Base-by-base conservation (phyloP, 2,113 vertebrate genomes). In the Ceyx melanurus region DNA sequence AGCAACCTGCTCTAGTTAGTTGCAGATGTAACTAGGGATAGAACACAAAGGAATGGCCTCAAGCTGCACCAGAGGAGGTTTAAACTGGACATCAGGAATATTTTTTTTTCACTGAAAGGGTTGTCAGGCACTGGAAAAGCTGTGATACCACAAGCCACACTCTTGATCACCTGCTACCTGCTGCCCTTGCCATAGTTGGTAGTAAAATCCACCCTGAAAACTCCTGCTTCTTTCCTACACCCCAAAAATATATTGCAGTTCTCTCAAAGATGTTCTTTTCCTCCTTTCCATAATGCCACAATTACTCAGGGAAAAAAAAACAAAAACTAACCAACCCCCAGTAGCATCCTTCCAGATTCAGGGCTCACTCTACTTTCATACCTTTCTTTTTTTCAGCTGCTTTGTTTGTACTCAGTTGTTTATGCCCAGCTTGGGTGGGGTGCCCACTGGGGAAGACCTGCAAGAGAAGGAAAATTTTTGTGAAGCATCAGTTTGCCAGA, bases 301-400 rank as follows among this genome's bases (percentile, higher is more conserved):
- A 15, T 35, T 20, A 50, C 3, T 45, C 42, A 40, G 35, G 18
- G 26, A 21, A 48, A 77, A 70, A 46, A 5, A 51, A 26, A 48
- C 21, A 22, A 5, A 9, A 5, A 9, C 9, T 11, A 22, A 11
- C 10, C 21, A 48, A 21, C 48, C 22, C 48, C 8, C 23, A 90
- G 45, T 17, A 70, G 6, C 3, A 6, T 37, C 37, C 11, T 62
- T 62, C 53, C 50, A 79, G 57, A 5, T 43, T 18, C 5, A 60
- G 20, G 33, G 21, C 21, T 53, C 20, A 6, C 23, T 11, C 50
- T 64, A 8, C 22, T 79, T 74, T 56, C 95, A 71, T 95, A 98
- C 98, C 98, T 97, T 96, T 97, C 50, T 94, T 95, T 79, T 96
- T 97, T 33, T 93, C 92, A 72, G 74, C n/a, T 3, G 14, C 45